Conservation (phyloP, 35 echinoderm and acorn worm genomes). For the Acanthaster planci region DNA sequence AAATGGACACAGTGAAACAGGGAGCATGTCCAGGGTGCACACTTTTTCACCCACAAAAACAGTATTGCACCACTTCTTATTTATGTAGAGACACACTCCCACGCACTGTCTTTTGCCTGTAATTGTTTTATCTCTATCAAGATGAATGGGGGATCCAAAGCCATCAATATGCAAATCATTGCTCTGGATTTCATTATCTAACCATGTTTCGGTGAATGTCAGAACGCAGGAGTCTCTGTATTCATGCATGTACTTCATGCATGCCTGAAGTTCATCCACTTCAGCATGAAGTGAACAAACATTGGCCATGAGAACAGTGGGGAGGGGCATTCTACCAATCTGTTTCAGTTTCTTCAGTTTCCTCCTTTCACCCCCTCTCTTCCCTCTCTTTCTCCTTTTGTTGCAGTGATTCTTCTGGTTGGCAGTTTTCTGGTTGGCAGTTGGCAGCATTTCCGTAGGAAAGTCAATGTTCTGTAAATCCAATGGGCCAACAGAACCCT, state of each 20-base stretch:
- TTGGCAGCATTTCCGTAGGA: background rate
- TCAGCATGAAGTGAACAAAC: conserved; percentile 51
- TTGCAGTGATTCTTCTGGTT: background rate
- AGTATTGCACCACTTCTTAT: conserved; percentile 62
- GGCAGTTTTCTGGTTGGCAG: background rate
- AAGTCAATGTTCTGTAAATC: background rate
- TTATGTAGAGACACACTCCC: conserved; percentile 56
- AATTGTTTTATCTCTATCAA: conserved; percentile 45
- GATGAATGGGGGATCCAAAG: conserved; percentile 25
- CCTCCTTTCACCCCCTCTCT: conserved; percentile 55
- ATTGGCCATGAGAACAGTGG: conserved; percentile 52
- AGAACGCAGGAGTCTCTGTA: conserved; percentile 47
- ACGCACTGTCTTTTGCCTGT: conserved; percentile 54
- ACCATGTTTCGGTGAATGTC: conserved; percentile 65
- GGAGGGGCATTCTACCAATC: conserved; percentile 44
- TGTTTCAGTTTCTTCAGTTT: conserved; percentile 37
- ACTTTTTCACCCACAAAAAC: conserved; percentile 27
- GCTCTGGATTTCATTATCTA: conserved; percentile 34
- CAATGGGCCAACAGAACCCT: background rate
- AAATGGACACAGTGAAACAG: conserved; percentile 46
- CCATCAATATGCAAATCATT: conserved; percentile 17
- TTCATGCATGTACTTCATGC: conserved; percentile 49
- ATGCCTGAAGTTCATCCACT: conserved; percentile 52
- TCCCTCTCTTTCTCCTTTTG: conserved; percentile 33
- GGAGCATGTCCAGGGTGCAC: conserved; percentile 57